phyloP scores from a whole-genome alignment of 2,113 vertebrate species.

The Corythaeola cristata region DNA sequence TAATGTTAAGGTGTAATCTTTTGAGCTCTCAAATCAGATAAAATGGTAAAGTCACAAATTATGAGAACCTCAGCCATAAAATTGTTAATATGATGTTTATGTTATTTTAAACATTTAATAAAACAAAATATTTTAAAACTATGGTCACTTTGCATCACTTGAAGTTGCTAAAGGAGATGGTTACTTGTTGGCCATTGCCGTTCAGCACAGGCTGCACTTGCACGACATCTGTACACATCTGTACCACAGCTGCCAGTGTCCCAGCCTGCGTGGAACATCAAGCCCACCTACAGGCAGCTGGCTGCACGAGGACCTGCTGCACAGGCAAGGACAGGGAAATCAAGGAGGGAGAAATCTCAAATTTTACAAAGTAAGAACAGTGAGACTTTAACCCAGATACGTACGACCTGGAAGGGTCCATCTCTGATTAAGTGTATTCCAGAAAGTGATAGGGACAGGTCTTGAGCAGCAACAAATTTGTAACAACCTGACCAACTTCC shows the following conservation, averaged over 20 bases:
- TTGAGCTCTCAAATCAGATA: slow-evolving; percentile 29
- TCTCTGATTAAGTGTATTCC: background rate
- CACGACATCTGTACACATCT: background rate
- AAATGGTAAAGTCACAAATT: slow-evolving; percentile 5
- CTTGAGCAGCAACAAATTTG: background rate
- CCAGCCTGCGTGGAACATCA: background rate
- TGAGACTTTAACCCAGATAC: background rate
- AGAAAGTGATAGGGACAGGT: background rate
- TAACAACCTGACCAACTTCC: background rate
- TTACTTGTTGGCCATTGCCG: background rate
- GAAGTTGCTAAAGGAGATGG: background rate
- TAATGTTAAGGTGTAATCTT: slow-evolving; percentile 49
- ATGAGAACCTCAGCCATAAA: slow-evolving; percentile 52
- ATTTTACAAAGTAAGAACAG: background rate
- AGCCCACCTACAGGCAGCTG: background rate
- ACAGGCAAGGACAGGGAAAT: background rate
- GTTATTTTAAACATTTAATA: slow-evolving; percentile 70
- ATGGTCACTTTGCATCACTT: background rate
- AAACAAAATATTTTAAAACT: slow-evolving; percentile 68
- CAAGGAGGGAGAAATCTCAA: background rate
- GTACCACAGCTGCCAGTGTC: accelerated
- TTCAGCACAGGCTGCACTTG: background rate
- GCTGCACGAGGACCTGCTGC: background rate
- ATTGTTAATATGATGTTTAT: slow-evolving; percentile 61
- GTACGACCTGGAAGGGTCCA: background rate